Percentiles rank a stretch among this genome's conserved stretches.
Evolutionary conservation across 2,113 vertebrate genomes (phyloP).

Genomic region (Psettodes erumei): DNA sequence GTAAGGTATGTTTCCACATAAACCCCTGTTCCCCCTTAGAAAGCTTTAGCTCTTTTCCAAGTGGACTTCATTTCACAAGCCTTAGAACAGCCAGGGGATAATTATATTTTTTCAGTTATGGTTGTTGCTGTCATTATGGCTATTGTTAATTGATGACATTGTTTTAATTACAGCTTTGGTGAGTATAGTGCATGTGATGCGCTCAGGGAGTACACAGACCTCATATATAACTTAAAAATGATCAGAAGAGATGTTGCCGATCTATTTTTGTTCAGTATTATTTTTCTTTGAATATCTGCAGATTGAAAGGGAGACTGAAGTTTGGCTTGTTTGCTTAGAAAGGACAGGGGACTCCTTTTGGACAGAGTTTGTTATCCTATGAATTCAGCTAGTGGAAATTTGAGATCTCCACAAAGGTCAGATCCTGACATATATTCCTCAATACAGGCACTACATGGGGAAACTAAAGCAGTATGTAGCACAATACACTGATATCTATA

Average conservation of each 20-base stretch:
- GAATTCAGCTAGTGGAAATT: constrained; percentile 50
- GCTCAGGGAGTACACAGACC: constrained; percentile 7
- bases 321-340: constrained; percentile 53
- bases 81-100: constrained; percentile 71
- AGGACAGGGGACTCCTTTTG: constrained; percentile 43
- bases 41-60: constrained; percentile 76
- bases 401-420: constrained; percentile 60
- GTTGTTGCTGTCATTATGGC: constrained; percentile 60
- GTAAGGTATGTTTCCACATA: constrained; percentile 84
- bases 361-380: constrained; percentile 43
- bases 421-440: constrained; percentile 48
- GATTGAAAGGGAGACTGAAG: constrained; percentile 24
- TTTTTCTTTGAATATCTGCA: constrained; percentile 52
- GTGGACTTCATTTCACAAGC: constrained; percentile 76
- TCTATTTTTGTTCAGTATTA: constrained; percentile 28
- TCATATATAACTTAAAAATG: not conserved
- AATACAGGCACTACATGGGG: constrained; percentile 20
- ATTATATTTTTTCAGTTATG: constrained; percentile 73
- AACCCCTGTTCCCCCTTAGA: constrained; percentile 71
- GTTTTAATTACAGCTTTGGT: constrained; percentile 50
- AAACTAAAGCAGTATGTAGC: constrained; percentile 18
- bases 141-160: constrained; percentile 62
- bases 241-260: constrained; percentile 16
- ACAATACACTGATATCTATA: constrained; percentile 24
- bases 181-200: constrained; percentile 1